Percentiles rank a stretch among this genome's conserved stretches.
Evolutionary conservation across 2,113 vertebrate species (phyloP).

Genomic region (Enhydra lutris): DNA sequence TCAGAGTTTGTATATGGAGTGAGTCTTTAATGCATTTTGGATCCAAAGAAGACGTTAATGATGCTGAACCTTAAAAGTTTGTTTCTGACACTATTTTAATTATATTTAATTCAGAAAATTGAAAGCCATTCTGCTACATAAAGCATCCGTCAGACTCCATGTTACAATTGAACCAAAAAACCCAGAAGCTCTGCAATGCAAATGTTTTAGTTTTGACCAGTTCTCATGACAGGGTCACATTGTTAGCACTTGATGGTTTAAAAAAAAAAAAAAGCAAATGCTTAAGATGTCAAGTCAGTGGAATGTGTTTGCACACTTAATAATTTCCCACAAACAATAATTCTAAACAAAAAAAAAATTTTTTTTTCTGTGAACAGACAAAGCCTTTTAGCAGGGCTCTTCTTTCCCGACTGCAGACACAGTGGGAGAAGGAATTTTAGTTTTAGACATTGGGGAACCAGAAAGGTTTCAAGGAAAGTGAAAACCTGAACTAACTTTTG

Average conservation of each 20-base stretch:
- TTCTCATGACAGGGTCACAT: constrained; percentile 51
- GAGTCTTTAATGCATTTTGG: constrained; percentile 13
- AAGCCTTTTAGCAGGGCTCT: neutral
- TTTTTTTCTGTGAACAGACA: constrained; percentile 30
- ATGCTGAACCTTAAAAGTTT: constrained; percentile 27
- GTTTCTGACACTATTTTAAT: constrained; percentile 6
- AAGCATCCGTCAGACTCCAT: constrained; percentile 18
- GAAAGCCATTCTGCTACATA: constrained; percentile 43
- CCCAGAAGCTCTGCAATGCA: constrained; percentile 32
- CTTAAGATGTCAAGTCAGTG: constrained; percentile 65
- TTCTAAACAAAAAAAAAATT: constrained; percentile 48
- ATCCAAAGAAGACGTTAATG: neutral
- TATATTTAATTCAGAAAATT: constrained; percentile 39
- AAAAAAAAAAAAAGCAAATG: constrained; percentile 10
- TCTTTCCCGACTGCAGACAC: neutral
- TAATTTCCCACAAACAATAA: constrained; percentile 66
- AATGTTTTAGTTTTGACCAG: constrained; percentile 26
- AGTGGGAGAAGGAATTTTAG: neutral
- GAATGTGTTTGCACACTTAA: constrained; percentile 68
- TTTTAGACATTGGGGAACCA: neutral
- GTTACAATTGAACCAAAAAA: constrained; percentile 43
- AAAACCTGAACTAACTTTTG: constrained; percentile 69
- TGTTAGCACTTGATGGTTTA: constrained; percentile 44
- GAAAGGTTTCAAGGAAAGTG: constrained; percentile 55
- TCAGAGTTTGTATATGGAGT: neutral